A percentile compares a stretch with the other conserved stretches of the same genome.
Evolutionary conservation across 2,797 vertebrate genomes (phyloP).

Genomic region (Clarias laeviceps): DNA sequence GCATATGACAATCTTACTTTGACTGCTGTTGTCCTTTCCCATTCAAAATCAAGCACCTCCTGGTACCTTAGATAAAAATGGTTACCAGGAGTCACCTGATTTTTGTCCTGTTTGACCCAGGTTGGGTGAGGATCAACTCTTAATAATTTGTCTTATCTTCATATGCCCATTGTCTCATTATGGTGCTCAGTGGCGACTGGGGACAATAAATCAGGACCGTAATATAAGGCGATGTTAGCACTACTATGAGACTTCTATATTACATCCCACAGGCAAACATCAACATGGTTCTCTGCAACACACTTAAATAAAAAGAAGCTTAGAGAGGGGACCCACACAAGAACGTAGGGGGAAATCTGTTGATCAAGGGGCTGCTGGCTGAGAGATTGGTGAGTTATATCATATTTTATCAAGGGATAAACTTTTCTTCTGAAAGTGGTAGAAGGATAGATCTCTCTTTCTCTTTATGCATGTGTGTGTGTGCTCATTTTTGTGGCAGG

Average conservation of each 20-base stretch:
- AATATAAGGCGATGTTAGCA: constrained; percentile 63
- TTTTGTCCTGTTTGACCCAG: constrained; percentile 60
- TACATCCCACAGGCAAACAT: constrained; percentile 62
- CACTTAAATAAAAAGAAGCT: constrained; percentile 49
- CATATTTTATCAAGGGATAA: constrained; percentile 54
- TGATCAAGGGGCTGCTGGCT: constrained; percentile 70
- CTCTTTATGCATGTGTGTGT: no score
- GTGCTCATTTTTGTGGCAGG: constrained; percentile 39
- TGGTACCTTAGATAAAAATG: constrained; percentile 43
- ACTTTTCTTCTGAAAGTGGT: constrained; percentile 46
- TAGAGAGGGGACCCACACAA: constrained; percentile 31
- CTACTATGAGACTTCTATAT: constrained; percentile 68
- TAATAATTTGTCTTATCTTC: constrained; percentile 72
- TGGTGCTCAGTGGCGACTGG: constrained; percentile 67
- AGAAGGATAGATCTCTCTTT: constrained; percentile 19
- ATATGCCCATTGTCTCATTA: constrained; percentile 74
- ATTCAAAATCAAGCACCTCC: constrained; percentile 33
- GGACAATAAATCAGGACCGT: constrained; percentile 74
- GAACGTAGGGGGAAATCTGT: constrained; percentile 57
- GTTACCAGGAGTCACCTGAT: constrained; percentile 56
- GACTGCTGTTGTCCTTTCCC: constrained; percentile 29
- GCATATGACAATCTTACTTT: constrained; percentile 5
- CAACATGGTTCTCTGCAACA: constrained; percentile 21
- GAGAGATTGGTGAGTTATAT: constrained; percentile 59
- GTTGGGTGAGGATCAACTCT: constrained; percentile 69